Evolutionary conservation across 1,140 invertebrate genomes (phyloP), one percentile per base, ranked within the genome.

Genomic region (Yoshiicerus persimilis): DNA sequence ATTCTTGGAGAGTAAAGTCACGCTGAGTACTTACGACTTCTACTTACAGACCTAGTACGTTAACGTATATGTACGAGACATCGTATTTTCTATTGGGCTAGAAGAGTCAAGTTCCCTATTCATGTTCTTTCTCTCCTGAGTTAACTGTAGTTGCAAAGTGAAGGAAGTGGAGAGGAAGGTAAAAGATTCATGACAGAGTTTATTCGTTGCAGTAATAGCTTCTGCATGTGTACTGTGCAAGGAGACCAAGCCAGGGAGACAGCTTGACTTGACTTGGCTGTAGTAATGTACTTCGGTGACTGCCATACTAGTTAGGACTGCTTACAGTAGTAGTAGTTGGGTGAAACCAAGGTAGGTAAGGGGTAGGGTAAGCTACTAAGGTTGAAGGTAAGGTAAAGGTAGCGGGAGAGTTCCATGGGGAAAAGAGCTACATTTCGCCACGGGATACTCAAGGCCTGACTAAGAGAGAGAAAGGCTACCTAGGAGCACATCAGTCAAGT

Each of bases 101-200:
- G 66, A 27, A 70, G 66, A 30, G 25, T 70, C 66, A 13, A 13
- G 25, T 70, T 11, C 6, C 64, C 13, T 41, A 16, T 11, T 20
- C 41, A 16, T 47, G 41, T 47, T 11, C 20, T 3, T 47, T 25
- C 62, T 64, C 62, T 25, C 20, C n/a, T 62, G 16, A 56, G 20
- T 30, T 10, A 30, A 30, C 66, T 70, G 27, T 32, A 30, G 66
- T 70, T 8, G 64, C 23, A n/a, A n/a, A n/a, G n/a, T n/a, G n/a
- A n/a, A 27, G 10, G 16, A 8, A 30, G 27, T 11, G 10, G 16
- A n/a, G 34, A 36, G 16, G 32, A 80, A 80, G 34, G 75, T 80
- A 80, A 80, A 80, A 80, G 75, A 80, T 80, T 34, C 75, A 80
- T 80, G 75, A 36, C 75, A 80, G 75, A 80, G 75, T 80, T 80